Evolutionary conservation across 2,797 vertebrate species (phyloP).

Genomic region (Schizopygopsis pylzovi): DNA sequence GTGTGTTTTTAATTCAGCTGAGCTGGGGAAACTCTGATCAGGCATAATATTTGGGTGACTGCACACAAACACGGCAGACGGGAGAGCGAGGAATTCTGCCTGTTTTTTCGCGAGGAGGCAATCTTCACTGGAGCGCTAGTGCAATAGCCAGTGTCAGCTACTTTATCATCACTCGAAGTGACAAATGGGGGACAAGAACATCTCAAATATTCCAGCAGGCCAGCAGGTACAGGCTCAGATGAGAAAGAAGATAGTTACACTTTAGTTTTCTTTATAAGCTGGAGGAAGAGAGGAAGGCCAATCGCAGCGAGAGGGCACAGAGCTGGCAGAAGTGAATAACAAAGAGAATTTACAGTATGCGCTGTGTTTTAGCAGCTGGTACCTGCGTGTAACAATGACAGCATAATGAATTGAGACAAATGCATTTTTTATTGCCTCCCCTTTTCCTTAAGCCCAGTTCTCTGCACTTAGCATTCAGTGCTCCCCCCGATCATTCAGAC

Average conservation of each 20-base stretch:
- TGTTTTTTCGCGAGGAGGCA: conserved; percentile 65
- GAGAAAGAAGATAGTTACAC: conserved; percentile 42
- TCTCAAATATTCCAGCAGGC: conserved; percentile 75
- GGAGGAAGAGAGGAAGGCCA: conserved; percentile 44
- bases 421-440: conserved; percentile 77
- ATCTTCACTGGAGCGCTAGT: conserved; percentile 72
- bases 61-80: conserved; percentile 59
- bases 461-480: conserved; percentile 33
- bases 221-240: conserved; percentile 1
- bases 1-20: conserved; percentile 51
- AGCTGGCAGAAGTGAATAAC: conserved; percentile 46
- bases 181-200: conserved; percentile 77
- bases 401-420: conserved; percentile 73
- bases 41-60: conserved; percentile 61
- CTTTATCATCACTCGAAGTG: conserved; percentile 79
- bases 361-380: conserved; percentile 60
- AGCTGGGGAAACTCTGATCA: conserved; percentile 51
- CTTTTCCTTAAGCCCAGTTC: conserved; percentile 49
- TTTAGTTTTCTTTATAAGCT: conserved; percentile 37
- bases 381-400: conserved; percentile 67
- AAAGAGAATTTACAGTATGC: conserved; percentile 46
- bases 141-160: conserved; percentile 73
- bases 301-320: conserved; percentile 43
- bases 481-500: conserved; percentile 73
- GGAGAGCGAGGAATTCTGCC: conserved; percentile 65